Percentiles rank a stretch among this genome's conserved stretches.
These are phyloP conservation scores for Acleris laterana DNA, from an alignment of 2,888 invertebrate genomes.

Conservation along the genomic window DNA sequence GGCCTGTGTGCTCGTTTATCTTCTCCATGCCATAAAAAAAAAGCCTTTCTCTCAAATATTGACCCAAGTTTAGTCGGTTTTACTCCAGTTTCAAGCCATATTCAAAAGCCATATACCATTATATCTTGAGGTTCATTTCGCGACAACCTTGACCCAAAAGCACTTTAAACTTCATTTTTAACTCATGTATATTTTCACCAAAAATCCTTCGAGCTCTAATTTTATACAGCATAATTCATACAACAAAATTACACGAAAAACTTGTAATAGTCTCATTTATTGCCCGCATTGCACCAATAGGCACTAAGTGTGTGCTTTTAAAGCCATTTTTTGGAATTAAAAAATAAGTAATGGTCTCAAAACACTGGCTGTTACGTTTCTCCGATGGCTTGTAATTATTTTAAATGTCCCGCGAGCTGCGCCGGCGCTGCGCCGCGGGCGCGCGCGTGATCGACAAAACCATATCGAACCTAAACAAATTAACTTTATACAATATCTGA, in stretches of 20 bases:
- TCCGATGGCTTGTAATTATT: conserved; percentile 84
- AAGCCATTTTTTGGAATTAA: conserved; percentile 78
- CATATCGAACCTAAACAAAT: conserved; percentile 66
- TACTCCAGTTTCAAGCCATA: no score
- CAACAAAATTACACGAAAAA: conserved; percentile 61
- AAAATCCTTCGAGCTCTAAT: conserved; percentile 41
- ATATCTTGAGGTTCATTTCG: no score
- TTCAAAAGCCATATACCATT: no score
- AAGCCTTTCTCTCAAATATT: no score
- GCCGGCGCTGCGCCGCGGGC: conserved; percentile 65
- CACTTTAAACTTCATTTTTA: neutral
- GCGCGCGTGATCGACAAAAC: conserved; percentile 69
- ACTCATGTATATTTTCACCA: conserved; percentile 9
- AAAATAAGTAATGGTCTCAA: conserved; percentile 84
- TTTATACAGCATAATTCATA: conserved; percentile 52
- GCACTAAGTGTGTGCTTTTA: conserved; percentile 74
- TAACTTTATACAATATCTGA: conserved; percentile 27
- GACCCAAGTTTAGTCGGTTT: no score
- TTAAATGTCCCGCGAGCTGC: conserved; percentile 81
- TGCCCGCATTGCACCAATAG: conserved; percentile 65
- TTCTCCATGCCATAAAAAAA: no score
- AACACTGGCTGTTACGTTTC: conserved; percentile 82
- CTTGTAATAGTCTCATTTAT: conserved; percentile 69
- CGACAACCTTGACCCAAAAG: no score
- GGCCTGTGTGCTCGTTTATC: no score